Evolutionary conservation across 2,888 invertebrate genomes (phyloP), one percentile per base, ranked within the genome.

Genomic region (Agonopterix heracliana): DNA sequence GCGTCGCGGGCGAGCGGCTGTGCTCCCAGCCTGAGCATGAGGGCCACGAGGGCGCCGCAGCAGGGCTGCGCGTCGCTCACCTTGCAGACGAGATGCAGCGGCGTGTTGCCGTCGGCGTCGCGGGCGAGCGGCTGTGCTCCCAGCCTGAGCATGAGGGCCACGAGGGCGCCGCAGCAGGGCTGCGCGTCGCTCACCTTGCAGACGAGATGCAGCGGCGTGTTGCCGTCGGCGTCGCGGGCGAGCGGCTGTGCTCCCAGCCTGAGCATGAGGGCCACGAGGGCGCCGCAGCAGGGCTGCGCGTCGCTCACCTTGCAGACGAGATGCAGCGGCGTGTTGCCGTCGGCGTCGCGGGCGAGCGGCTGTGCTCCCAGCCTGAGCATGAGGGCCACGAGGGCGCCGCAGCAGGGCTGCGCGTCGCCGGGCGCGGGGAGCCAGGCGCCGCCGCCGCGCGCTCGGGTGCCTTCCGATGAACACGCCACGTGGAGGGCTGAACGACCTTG

Each of bases 251-350:
- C 96, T 9, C 97, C 98, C 17, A 95, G 95, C 93, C 91, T 90
- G 54, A 45, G 36, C 46, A 10, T 78, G 44, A 94, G 91, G 12
- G 35, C 43, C 9, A 49, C 45, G 11, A 45, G 45, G 41, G 46
- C 35, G 42, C 38, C 47, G 47, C 46, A 46, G 14, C 36, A 36
- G 3, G 34, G 14, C 17, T 10, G 35, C 9, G 17, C 38, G 38
- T n/a, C 38, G 10, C 87, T 78, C 51, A 93, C 92, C 78, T 93
- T 91, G 54, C 95, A 95, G 0, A 94, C 93, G 53, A 97, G 89
- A 75, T 98, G 98, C 46, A 98, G 90, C 9, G 97, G 94, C 13
- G 96, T 96, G 83, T 97, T 96, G 13, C 95, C 96, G 50, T 93
- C 93, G 47, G 93, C 92, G 79, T 98, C 98, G 2, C 91, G 80